Evolutionary conservation across 1,140 invertebrate genomes (phyloP), one percentile per base, ranked within the genome.

Genomic region (Neodiprion virginianus): DNA sequence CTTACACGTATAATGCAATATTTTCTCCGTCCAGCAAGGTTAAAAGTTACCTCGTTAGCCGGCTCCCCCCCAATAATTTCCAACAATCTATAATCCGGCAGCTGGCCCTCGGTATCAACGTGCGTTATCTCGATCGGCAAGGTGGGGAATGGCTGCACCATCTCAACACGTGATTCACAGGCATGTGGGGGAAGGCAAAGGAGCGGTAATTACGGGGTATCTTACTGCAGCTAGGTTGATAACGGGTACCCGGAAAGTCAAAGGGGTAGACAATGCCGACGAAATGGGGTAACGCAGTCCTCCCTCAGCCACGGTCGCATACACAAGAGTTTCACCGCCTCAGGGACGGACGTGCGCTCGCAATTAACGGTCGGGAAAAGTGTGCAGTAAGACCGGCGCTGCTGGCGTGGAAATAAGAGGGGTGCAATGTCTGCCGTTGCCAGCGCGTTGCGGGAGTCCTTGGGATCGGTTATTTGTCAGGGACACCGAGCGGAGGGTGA

Each of bases 361-460:
- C 53, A 61, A 61, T 61, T 61, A 61, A 61, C 53, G 53, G 53
- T 61, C 53, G 53, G 53, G n/a, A 61, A 61, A 61, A 61, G n/a
- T 14, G 3, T 61, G 53, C n/a, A 40, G 53, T 8, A 61, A 61
- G 53, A 61, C 53, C 8, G 5, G 28, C 53, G 53, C n/a, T 61
- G 53, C 28, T 40, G 53, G 53, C 53, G n/a, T 61, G 53, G 53
- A 40, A 40, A 40, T 40, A 40, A 40, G 28, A 40, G 28, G 28
- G 28, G 28, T 40, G 53, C 53, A 61, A 12, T 12, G 53, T 61
- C 53, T 61, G 53, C n/a, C 4, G 53, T 61, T 8, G 53, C 4
- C 11, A 8, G 11, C 53, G 53, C 53, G 28, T 61, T 61, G 53
- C 11, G 53, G 53, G 11, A 12, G 53, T 61, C 11, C 11, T 61